Evolutionary conservation across 2,113 vertebrate genomes (phyloP).

Genomic region (Loxodonta africana): DNA sequence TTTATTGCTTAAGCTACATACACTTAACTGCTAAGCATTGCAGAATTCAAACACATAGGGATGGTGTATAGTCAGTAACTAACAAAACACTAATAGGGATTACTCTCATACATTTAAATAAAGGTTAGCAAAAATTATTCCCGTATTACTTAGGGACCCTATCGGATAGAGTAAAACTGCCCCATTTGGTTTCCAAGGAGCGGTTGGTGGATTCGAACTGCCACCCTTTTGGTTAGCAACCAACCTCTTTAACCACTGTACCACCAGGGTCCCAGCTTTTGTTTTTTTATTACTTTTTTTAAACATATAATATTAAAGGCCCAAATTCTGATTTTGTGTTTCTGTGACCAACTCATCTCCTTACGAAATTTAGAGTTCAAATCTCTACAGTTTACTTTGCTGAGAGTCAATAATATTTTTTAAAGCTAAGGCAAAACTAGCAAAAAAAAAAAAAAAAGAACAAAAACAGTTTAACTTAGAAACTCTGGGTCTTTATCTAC

Average conservation of each 20-base stretch:
- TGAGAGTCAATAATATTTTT: conserved; percentile 25
- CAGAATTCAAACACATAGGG: neutral
- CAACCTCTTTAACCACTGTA: no score
- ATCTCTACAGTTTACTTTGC: neutral
- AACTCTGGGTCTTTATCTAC: neutral
- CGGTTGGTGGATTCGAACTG: no score
- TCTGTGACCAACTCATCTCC: neutral
- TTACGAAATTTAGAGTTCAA: conserved; percentile 11
- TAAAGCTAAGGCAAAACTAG: conserved; percentile 24
- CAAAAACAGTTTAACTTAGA: conserved; percentile 12
- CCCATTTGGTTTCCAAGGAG: no score
- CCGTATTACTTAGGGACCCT: neutral
- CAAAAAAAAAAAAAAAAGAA: neutral
- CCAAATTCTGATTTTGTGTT: conserved; percentile 33
- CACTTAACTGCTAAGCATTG: neutral
- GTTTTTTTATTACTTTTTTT: neutral
- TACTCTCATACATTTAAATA: neutral
- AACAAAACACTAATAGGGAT: neutral
- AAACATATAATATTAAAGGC: conserved; percentile 4
- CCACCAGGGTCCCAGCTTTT: no score
- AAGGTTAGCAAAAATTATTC: conserved; percentile 32
- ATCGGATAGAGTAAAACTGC: no score
- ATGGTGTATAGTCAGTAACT: conserved; percentile 15
- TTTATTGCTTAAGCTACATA: conserved; percentile 52
- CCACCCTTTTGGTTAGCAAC: no score